Evolutionary conservation across 2,797 vertebrate species (phyloP).

Genomic region (Alfaro cultratus): DNA sequence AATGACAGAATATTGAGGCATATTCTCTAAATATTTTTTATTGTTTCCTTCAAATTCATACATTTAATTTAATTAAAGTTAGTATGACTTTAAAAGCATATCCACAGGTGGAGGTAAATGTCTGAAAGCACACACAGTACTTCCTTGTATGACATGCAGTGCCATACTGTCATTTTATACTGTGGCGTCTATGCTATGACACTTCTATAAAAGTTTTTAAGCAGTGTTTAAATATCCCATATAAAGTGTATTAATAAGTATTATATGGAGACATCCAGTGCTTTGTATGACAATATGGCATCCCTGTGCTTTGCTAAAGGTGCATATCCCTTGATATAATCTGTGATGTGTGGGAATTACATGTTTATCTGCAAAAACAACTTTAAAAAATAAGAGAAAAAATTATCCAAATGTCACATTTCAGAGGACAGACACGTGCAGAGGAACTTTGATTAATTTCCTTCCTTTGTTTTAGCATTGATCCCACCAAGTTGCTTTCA

Average conservation of each 20-base stretch:
- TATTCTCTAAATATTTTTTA: background rate
- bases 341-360: slow-evolving; percentile 32
- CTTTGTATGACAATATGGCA: background rate
- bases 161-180: too few species aligned
- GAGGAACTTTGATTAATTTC: slow-evolving; percentile 48
- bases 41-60: too few species aligned
- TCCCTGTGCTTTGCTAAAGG: background rate
- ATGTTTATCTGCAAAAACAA: slow-evolving; percentile 1
- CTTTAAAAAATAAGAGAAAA: background rate
- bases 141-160: background rate
- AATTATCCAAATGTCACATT: background rate
- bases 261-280: background rate
- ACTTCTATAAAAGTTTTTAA: background rate
- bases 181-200: background rate
- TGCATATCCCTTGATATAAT: background rate
- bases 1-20: background rate
- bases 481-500: slow-evolving; percentile 31
- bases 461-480: slow-evolving; percentile 21
- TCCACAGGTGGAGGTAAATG: background rate
- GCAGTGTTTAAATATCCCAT: background rate
- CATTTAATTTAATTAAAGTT: too few species aligned
- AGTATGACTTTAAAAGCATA: background rate
- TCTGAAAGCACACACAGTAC: background rate
- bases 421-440: slow-evolving; percentile 16
- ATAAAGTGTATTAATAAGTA: background rate